These are phyloP conservation scores for Drosophila aldrichi DNA, from an alignment of 2,888 invertebrate species.

Conservation along the genomic window DNA sequence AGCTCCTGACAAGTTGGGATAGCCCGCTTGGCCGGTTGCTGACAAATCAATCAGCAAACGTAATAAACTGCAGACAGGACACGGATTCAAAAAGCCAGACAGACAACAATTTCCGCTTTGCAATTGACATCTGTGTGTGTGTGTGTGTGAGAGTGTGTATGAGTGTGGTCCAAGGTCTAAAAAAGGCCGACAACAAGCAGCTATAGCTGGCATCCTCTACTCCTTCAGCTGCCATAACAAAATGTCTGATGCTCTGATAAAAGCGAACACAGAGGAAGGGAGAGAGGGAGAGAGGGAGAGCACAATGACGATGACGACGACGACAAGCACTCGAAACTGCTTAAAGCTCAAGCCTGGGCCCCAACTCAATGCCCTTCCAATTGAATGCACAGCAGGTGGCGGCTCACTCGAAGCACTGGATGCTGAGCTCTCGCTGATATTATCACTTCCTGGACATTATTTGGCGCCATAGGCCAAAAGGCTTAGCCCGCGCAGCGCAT, in stretches of 20 bases:
- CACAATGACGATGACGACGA: slow-evolving; percentile 37
- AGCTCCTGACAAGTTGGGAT: neutral
- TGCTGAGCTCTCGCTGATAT: slow-evolving; percentile 66
- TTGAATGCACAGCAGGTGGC: slow-evolving; percentile 69
- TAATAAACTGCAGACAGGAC: slow-evolving; percentile 69
- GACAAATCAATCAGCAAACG: slow-evolving; percentile 74
- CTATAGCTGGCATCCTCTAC: neutral
- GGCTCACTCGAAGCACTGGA: slow-evolving; percentile 50
- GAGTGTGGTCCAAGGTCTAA: slow-evolving; percentile 18
- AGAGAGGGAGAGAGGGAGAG: neutral
- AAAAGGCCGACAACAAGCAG: slow-evolving; percentile 15
- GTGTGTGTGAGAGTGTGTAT: neutral
- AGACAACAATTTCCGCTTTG: slow-evolving; percentile 75
- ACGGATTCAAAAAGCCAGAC: slow-evolving; percentile 63
- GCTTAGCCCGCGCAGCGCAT: slow-evolving; percentile 59
- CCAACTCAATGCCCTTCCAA: slow-evolving; percentile 61
- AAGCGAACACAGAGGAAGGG: slow-evolving; percentile 29
- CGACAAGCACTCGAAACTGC: slow-evolving; percentile 51
- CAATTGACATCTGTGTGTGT: slow-evolving; percentile 53
- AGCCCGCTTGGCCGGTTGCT: slow-evolving; percentile 17
- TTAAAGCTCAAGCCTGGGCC: slow-evolving; percentile 37
- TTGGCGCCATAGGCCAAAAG: slow-evolving; percentile 76
- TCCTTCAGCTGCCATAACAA: slow-evolving; percentile 58
- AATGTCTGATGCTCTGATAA: slow-evolving; percentile 73
- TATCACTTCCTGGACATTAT: slow-evolving; percentile 80